Base-by-base conservation (phyloP, 2,797 vertebrate species). In the Ctenopoma kingsleyae region DNA sequence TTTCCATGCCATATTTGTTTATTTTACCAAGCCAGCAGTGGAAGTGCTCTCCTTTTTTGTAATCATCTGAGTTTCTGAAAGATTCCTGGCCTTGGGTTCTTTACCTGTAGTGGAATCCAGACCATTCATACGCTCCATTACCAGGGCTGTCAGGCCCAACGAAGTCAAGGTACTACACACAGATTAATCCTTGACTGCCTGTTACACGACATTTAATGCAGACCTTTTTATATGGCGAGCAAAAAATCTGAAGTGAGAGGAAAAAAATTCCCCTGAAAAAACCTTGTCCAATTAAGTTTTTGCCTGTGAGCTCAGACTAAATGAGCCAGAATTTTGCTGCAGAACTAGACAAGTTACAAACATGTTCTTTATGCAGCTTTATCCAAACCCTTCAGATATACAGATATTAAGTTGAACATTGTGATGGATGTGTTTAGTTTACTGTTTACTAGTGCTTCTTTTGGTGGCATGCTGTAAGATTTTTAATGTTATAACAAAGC, bases 1-100 rank as follows among this genome's bases (percentile, higher is more conserved):
- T 88, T 89, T 85, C 85, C 80, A 38, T 83, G 74, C 64, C 80
- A 77, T 87, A 88, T 91, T 87, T 92, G 89, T 91, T 94, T 92
- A 88, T 91, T 91, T 92, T 84, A 88, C 81, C 78, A 85, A 87
- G 85, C 68, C 81, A 66, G 81, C 67, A 58, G 67, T 87, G 78
- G 86, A 89, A 87, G 83, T 84, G 76, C 78, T 85, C 77, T 89
- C 76, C 72, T 84, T 91, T 82, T 91, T 89, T 89, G 70, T 82
- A 90, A 91, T 91, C 83, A 90, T 78, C 86, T 87, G 80, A 72
- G 77, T 83, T 79, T 82, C 76, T 81, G 50, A 83, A 79, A 73
- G 51, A 74, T 88, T 88, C 81, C 89, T 91, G 79, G 78, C 86
- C 76, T 81, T 76, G 5, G 80, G 76, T 87, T 85, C 81, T 89